phyloP scores from a whole-genome alignment of 2,888 invertebrate species.

The Andrena flavipes region DNA sequence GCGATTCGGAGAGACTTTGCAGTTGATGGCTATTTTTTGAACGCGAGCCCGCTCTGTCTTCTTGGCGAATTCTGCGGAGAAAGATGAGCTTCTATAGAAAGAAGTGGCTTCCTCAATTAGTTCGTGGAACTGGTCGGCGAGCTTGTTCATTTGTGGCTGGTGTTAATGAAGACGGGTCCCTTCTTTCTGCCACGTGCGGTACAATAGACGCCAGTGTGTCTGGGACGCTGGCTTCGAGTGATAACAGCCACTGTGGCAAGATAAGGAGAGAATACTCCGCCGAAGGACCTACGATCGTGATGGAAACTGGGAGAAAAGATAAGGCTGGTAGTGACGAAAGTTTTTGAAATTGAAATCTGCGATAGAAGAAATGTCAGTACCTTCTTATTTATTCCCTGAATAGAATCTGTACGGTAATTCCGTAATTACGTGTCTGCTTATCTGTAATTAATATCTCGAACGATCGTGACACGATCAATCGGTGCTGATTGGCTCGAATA shows the following conservation, averaged over 20 bases:
- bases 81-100: conserved; percentile 5
- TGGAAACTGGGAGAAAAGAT: conserved; percentile 3
- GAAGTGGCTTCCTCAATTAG: neutral
- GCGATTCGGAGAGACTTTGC: no score
- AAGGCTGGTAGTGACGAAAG: neutral
- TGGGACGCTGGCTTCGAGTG: neutral
- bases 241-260: conserved; percentile 1
- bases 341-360: no score
- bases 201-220: neutral
- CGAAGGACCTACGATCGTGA: neutral
- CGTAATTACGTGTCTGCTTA: no score
- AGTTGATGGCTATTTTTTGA: no score
- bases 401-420: no score
- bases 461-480: no score
- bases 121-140: conserved; percentile 4
- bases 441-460: no score
- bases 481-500: no score
- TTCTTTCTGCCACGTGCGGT: conserved; percentile 7
- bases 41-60: neutral
- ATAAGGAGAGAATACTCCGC: neutral
- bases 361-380: no score
- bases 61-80: neutral
- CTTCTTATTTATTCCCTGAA: no score
- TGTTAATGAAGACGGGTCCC: neutral
- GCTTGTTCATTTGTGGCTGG: neutral